A percentile compares a stretch with the other conserved stretches of the same genome.
Evolutionary conservation across 2,113 vertebrate genomes (phyloP).

Genomic region (Macrotus californicus): DNA sequence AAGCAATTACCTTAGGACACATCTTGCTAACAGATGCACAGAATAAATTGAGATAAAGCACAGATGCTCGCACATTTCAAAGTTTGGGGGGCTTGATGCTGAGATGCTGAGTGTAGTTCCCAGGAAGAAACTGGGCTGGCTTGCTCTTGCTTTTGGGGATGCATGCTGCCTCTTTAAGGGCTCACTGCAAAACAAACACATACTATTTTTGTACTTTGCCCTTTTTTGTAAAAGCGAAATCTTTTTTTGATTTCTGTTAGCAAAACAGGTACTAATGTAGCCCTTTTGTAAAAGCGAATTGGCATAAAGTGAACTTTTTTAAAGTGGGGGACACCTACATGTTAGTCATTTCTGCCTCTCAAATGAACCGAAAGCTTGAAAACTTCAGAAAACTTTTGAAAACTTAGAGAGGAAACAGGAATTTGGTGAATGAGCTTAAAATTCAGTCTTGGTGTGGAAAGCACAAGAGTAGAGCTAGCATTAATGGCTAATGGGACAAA

Average conservation of each 20-base stretch:
- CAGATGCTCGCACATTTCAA: not conserved
- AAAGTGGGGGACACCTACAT: not conserved
- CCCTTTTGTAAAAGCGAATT: not conserved
- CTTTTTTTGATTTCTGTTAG: not conserved
- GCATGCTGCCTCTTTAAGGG: not conserved
- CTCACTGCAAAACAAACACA: not conserved
- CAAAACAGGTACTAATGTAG: not conserved
- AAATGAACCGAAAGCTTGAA: slow-evolving; percentile 27
- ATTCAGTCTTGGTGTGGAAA: not conserved
- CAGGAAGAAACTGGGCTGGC: not conserved
- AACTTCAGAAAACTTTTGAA: too few relatives aligned
- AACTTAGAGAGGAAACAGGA: slow-evolving; percentile 38
- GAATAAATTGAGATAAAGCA: not conserved
- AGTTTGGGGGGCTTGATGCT: not conserved
- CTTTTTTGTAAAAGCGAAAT: not conserved
- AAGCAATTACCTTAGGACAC: not conserved
- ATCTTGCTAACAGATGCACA: not conserved
- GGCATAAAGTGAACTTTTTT: not conserved
- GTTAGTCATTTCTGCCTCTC: slow-evolving; percentile 12
- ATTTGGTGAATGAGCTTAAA: slow-evolving; percentile 30
- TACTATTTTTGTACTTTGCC: not conserved
- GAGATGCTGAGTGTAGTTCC: not conserved
- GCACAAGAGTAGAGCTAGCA: not conserved
- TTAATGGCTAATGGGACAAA: not conserved
- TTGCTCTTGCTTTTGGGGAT: not conserved